phyloP scores from a whole-genome alignment of 2,113 vertebrate genomes.

The Xenopus borealis region DNA sequence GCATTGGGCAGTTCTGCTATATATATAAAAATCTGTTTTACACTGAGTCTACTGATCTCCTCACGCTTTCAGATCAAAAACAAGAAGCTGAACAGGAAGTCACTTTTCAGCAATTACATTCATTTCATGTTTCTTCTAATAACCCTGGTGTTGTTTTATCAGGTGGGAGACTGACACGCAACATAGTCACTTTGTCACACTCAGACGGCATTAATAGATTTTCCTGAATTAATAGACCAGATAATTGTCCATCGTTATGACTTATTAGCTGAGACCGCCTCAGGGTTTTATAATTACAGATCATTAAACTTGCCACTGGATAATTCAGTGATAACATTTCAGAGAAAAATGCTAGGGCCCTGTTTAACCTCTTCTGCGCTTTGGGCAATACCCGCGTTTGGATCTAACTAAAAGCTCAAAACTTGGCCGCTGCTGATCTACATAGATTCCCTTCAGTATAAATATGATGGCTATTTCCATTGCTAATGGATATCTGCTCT shows the following conservation, averaged over 20 bases:
- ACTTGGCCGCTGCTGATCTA: background rate
- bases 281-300: slow-evolving; percentile 40
- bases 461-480: background rate
- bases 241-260: slow-evolving; percentile 42
- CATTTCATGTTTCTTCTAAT: background rate
- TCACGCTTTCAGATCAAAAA: no score
- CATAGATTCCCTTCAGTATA: background rate
- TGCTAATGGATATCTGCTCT: no score
- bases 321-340: slow-evolving; percentile 36
- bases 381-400: background rate
- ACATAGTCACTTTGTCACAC: slow-evolving; percentile 17
- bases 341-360: background rate
- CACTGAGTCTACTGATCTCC: no score
- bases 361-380: background rate
- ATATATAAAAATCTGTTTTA: no score
- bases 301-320: slow-evolving; percentile 48
- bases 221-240: slow-evolving; percentile 42
- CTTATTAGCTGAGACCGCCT: slow-evolving; percentile 30
- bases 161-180: background rate
- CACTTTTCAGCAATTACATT: background rate
- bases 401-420: background rate
- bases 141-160: background rate
- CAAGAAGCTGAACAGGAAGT: background rate
- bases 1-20: no score
- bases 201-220: slow-evolving; percentile 24